Evolutionary conservation across 2,113 vertebrate species (phyloP), one percentile per base, ranked within the genome.

Genomic region (Marcusenius ussheri): DNA sequence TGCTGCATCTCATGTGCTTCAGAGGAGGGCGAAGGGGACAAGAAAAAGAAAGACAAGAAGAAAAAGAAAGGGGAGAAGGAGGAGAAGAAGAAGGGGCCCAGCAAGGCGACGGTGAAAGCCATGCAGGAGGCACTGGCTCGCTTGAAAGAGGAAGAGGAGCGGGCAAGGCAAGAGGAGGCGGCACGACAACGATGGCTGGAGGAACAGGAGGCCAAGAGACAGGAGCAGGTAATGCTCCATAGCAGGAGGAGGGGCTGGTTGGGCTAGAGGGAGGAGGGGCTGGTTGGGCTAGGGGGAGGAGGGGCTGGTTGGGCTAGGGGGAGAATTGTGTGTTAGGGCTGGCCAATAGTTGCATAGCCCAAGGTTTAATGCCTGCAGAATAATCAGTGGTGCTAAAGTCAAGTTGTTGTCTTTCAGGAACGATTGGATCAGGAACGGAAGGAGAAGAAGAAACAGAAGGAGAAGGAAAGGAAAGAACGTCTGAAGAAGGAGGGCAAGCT

Each of bases 401-500:
- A 74, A 80, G 11, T 1, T n/a, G 11, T 1, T n/a, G 7, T 21
- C 19, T 9, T 46, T 17, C 19, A 99, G 98, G 98, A 99, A 93
- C 96, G 98, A 70, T 93, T 99, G 91, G 98, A 99, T 90, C 97
- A 96, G 94, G 98, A 99, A 94, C 95, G 97, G 15, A 98, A 97
- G 92, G 98, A 99, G 95, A 98, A 97, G 92, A 99, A 97, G 94
- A 99, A 99, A 90, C 98, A 97, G 94, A 99, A 99, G 94, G 98
- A 99, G 92, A 99, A 99, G 91, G 98, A 99, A 94, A 96, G 98
- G 89, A 99, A 98, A 92, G 98, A 99, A 91, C 97, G 98, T 1
- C 95, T 99, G 93, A 99, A 99, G 94, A 99, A 99, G 93, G 98
- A 99, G 92, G 98, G 98, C 35, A 99, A 99, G 58, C 97, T 98